phyloP scores from a whole-genome alignment of 2,888 invertebrate species.

The Sinhomidia bicolor region DNA sequence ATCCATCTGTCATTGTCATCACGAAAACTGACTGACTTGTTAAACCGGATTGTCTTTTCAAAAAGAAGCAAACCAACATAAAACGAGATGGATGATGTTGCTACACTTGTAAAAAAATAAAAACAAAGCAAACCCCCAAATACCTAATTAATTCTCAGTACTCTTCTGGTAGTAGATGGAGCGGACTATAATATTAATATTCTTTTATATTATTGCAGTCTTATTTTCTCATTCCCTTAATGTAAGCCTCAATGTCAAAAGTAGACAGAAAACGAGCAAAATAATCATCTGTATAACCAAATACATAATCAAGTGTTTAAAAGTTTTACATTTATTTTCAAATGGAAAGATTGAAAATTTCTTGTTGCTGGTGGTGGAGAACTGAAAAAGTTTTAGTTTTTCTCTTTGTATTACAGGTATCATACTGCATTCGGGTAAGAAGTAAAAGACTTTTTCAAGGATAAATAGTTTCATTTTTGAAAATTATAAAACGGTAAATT shows the following conservation, averaged over 20 bases:
- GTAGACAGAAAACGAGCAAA: no score
- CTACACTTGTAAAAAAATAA: not conserved
- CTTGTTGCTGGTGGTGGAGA: not conserved
- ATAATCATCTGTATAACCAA: no score
- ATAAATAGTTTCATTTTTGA: not conserved
- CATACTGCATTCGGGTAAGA: not conserved
- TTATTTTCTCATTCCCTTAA: no score
- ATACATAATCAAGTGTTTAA: no score
- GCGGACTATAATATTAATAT: no score
- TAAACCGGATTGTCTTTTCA: conserved; percentile 47
- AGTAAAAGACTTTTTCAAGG: not conserved
- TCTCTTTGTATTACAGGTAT: not conserved
- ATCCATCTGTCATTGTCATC: conserved; percentile 23
- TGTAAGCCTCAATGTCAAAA: no score
- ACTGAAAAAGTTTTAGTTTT: not conserved
- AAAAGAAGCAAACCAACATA: not conserved
- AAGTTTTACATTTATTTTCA: not conserved
- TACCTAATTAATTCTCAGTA: conserved; percentile 46
- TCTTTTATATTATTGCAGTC: no score
- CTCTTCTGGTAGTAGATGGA: no score
- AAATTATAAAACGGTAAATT: not conserved
- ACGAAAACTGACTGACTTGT: not conserved
- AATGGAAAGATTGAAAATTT: not conserved
- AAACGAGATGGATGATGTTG: not conserved
- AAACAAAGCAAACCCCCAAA: conserved; percentile 3